These are phyloP conservation scores for Phania funesta DNA, from an alignment of 2,888 invertebrate genomes.

Conservation along the genomic window DNA sequence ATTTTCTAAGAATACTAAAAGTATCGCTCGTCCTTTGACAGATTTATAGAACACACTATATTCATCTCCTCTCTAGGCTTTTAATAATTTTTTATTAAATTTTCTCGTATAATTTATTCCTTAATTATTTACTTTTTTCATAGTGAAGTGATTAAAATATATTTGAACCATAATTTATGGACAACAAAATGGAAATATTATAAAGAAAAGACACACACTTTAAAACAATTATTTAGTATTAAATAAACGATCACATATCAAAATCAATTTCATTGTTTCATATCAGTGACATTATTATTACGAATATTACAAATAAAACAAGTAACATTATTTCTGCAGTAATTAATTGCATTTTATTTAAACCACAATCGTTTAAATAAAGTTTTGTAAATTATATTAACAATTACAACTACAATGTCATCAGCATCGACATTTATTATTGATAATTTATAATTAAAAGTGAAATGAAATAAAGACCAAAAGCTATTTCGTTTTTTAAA, in stretches of 20 bases:
- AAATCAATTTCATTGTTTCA: constrained; percentile 19
- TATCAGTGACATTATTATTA: constrained; percentile 26
- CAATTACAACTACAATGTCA: constrained; percentile 16
- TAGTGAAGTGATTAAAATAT: constrained; percentile 36
- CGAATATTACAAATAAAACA: neutral
- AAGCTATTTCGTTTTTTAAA: constrained; percentile 15
- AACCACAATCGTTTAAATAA: constrained; percentile 48
- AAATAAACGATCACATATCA: constrained; percentile 33
- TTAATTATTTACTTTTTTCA: constrained; percentile 22
- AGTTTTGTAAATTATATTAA: constrained; percentile 22
- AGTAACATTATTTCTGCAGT: constrained; percentile 11
- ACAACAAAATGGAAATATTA: constrained; percentile 11
- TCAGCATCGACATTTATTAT: neutral
- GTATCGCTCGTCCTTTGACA: no score
- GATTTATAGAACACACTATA: no score
- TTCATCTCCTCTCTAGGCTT: no score
- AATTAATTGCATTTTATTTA: constrained; percentile 62
- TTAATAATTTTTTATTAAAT: no score
- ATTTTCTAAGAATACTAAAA: no score
- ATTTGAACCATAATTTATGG: constrained; percentile 33
- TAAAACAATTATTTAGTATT: constrained; percentile 14
- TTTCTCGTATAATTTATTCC: constrained; percentile 31
- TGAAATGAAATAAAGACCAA: constrained; percentile 13
- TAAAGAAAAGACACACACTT: neutral
- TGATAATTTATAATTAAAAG: constrained; percentile 6